A percentile compares a stretch with the other conserved stretches of the same genome.
Conservation (phyloP, 2,797 vertebrate genomes). For the Dipus sagitta region DNA sequence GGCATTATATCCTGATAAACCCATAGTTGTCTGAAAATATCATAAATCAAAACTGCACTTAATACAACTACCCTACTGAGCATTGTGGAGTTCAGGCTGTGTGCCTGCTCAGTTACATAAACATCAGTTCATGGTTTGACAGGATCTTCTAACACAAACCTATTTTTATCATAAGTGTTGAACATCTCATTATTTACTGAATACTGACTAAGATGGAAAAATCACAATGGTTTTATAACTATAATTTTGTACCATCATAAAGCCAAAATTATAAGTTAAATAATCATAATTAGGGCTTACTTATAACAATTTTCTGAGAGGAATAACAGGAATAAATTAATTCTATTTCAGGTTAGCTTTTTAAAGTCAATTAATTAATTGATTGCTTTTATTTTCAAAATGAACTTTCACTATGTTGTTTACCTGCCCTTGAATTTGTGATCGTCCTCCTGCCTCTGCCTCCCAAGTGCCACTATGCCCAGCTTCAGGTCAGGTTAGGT, state of each 20-base stretch:
- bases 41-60: background rate
- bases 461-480: no score
- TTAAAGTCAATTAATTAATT: background rate
- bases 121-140: background rate
- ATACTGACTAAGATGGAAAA: background rate
- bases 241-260: background rate
- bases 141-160: background rate
- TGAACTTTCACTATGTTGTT: background rate
- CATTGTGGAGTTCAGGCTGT: background rate
- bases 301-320: background rate
- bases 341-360: constrained; percentile 42
- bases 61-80: background rate
- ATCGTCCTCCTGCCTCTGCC: no score
- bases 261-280: background rate
- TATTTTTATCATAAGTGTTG: background rate
- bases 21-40: background rate
- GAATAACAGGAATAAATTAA: constrained; percentile 18
- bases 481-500: no score
- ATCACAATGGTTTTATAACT: background rate
- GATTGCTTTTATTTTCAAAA: background rate
- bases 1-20: background rate
- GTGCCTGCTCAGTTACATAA: background rate
- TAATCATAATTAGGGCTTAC: background rate
- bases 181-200: background rate
- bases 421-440: no score